Evolutionary conservation across 2,113 vertebrate species (phyloP).

Genomic region (Seriola dumerili): DNA sequence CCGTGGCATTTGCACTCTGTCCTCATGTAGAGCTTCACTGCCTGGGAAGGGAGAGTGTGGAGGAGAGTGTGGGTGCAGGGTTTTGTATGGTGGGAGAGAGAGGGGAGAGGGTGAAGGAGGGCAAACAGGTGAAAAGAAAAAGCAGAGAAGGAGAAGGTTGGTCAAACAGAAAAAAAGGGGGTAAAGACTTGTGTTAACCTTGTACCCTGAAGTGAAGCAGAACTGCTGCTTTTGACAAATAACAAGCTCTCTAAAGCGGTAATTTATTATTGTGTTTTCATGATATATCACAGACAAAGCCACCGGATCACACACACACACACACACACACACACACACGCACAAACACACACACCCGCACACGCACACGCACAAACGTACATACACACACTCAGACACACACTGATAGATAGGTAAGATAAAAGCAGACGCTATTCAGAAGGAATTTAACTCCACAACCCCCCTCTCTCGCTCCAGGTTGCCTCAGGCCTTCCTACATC

Average conservation of each 20-base stretch:
- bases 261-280: constrained; percentile 65
- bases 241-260: constrained; percentile 30
- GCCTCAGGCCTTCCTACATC: constrained; percentile 83
- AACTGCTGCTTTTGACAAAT: constrained; percentile 36
- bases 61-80: not conserved
- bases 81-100: not conserved
- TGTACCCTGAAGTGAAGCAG: constrained; percentile 33
- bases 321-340: constrained; percentile 36
- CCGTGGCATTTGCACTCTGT: constrained; percentile 98
- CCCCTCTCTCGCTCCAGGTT: constrained; percentile 61
- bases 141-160: constrained; percentile 13
- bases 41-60: constrained; percentile 79
- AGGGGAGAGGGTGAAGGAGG: constrained; percentile 38
- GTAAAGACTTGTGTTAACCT: constrained; percentile 23
- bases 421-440: constrained; percentile 83
- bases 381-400: constrained; percentile 39
- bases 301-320: constrained; percentile 27
- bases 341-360: constrained; percentile 12
- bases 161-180: constrained; percentile 27
- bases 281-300: constrained; percentile 45
- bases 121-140: constrained; percentile 20
- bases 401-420: constrained; percentile 82
- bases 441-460: constrained; percentile 81
- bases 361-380: not conserved
- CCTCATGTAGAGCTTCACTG: constrained; percentile 95